Evolutionary conservation across 1,140 invertebrate genomes (phyloP), one percentile per base, ranked within the genome.

Genomic region (Orius laevigatus): DNA sequence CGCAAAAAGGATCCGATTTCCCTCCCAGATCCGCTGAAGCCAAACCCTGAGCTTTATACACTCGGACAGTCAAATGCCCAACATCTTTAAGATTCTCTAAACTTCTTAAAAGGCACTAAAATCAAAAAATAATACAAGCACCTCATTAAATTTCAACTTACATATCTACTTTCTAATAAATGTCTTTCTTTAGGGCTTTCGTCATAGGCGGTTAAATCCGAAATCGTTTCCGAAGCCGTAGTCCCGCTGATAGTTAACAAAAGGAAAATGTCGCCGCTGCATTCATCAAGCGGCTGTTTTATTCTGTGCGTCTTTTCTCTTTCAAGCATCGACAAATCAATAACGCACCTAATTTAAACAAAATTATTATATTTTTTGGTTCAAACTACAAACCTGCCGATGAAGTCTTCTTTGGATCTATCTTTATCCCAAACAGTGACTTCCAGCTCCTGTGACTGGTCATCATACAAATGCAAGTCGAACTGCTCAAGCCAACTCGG

Each of bases 401-500:
- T 82, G 53, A 88, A 77, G 60, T 91, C 85, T 63, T 93, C 88
- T 57, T 78, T 81, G 6, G 77, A 76, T 46, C 78, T 76, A 59
- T 90, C 84, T 58, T 88, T 85, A 61, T 94, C 89, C 76, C 80
- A 92, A 1, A 95, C 77, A 0, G 83, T 83, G 5, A 96, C 79
- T 63, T 96, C 89, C 31, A 97, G 66, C 41, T 84, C 74, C 63
- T 91, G 86, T 46, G 71, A 71, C 44, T 83, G 77, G 54, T 93
- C 90, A 57, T 96, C 89, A 63, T 88, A 98, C 5, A 97, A 71
- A 62, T 97, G 91, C 6, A 98, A 71, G 63, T 98, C 92, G 63
- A 98, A 97, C 65, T 97, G 92, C 60, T 99, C 95, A 59, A 95
- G 60, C 94, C 93, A 98, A 54, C 81, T 74, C 10, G 91, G 86